Evolutionary conservation across 2,113 vertebrate species (phyloP).

Genomic region (Dasypus novemcinctus): DNA sequence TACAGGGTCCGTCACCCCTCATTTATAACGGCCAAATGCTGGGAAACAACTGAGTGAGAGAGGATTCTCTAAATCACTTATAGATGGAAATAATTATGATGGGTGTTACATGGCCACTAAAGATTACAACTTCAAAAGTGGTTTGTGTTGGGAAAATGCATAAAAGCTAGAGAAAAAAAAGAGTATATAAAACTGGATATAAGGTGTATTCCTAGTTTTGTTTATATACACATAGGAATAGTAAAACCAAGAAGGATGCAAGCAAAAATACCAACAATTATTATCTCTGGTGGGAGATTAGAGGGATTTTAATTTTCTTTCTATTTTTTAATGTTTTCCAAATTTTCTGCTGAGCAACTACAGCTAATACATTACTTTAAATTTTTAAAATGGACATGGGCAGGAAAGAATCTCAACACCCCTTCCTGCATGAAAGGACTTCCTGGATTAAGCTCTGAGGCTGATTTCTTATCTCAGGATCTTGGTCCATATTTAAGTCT

Average conservation of each 20-base stretch:
- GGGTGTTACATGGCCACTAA: not conserved
- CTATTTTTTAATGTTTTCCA: not conserved
- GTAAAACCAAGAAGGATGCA: not conserved
- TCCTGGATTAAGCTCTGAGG: not conserved
- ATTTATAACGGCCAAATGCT: not conserved
- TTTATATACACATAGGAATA: not conserved
- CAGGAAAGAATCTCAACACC: not conserved
- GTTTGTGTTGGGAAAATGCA: constrained; percentile 19
- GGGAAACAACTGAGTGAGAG: not conserved
- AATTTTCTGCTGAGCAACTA: constrained; percentile 7
- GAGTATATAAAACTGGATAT: not conserved
- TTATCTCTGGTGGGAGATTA: not conserved
- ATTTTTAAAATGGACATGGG: not conserved
- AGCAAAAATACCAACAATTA: not conserved
- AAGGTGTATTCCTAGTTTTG: not conserved
- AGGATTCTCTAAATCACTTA: not conserved
- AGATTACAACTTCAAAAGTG: constrained; percentile 38
- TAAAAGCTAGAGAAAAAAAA: not conserved
- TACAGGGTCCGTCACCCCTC: not conserved
- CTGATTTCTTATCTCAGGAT: not conserved
- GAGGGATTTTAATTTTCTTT: not conserved
- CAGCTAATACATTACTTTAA: not conserved
- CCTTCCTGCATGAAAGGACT: not conserved
- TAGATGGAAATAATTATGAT: not conserved
- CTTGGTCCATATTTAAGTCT: not conserved